Conservation (phyloP, 2,797 vertebrate species). For the Pangasius mekongensis region DNA sequence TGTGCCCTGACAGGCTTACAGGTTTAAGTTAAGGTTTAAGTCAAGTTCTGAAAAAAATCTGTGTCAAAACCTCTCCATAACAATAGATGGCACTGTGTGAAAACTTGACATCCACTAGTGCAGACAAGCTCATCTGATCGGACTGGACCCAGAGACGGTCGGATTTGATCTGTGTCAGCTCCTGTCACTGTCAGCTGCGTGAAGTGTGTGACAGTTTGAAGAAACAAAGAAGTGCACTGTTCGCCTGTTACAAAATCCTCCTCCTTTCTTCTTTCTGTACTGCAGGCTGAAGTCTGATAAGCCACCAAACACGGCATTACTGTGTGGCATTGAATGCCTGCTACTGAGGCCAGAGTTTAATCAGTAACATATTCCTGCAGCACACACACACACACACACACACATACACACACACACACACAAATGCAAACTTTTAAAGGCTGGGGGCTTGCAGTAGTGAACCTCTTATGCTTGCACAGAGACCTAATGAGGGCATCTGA, state of each 20-base stretch:
- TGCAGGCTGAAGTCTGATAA: conserved; percentile 25
- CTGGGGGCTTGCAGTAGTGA: not conserved
- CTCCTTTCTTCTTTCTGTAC: conserved; percentile 3
- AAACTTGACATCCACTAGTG: conserved; percentile 27
- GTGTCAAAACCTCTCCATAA: conserved; percentile 26
- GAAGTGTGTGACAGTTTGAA: conserved; percentile 38
- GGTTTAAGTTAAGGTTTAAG: not conserved
- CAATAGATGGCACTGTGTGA: conserved; percentile 49
- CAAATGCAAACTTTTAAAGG: not conserved
- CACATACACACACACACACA: conserved; percentile 4
- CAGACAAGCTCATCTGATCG: conserved; percentile 45
- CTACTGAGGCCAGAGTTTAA: conserved; percentile 25
- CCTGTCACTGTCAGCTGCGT: conserved; percentile 26
- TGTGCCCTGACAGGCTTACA: not conserved
- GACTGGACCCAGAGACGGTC: conserved; percentile 24
- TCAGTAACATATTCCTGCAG: conserved; percentile 43
- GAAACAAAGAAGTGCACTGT: conserved; percentile 19
- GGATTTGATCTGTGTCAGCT: conserved; percentile 41
- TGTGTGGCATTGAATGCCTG: conserved; percentile 6
- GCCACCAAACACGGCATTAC: conserved; percentile 7
- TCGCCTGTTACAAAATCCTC: conserved; percentile 2
- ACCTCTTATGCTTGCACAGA: not conserved
- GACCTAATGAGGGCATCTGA: conserved; percentile 23
- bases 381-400: conserved; percentile 22
- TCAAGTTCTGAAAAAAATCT: not conserved